Evolutionary conservation across 1,140 invertebrate species (phyloP).

Genomic region (Argopecten irradians): DNA sequence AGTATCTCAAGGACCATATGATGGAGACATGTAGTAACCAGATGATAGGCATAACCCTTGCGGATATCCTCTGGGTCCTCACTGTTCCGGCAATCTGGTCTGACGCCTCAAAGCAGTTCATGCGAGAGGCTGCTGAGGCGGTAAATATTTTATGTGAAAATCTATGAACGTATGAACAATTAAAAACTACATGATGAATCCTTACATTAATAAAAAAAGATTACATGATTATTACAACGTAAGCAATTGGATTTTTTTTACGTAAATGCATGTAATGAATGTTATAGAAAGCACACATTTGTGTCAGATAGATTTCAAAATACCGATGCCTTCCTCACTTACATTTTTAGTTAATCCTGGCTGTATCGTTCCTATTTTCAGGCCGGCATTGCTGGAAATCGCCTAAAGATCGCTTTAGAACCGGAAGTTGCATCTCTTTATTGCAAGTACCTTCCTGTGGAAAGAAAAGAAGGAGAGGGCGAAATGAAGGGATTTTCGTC

Average conservation of each 20-base stretch:
- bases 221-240: no score
- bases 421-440: background rate
- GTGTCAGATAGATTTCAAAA: no score
- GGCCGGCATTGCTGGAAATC: background rate
- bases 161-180: no score
- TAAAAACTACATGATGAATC: no score
- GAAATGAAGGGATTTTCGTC: background rate
- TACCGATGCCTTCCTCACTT: no score
- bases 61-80: background rate
- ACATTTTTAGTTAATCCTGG: no score
- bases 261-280: no score
- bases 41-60: background rate
- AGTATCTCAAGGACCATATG: background rate
- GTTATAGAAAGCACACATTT: no score
- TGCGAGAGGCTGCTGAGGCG: background rate
- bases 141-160: background rate
- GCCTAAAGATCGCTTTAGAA: background rate
- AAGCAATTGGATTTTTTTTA: no score
- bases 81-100: slow-evolving; percentile 6
- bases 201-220: no score
- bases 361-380: background rate
- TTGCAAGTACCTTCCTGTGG: background rate
- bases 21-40: background rate
- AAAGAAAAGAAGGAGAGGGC: background rate
- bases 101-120: background rate